Evolutionary conservation across 2,888 invertebrate species (phyloP), one percentile per base, ranked within the genome.

Genomic region (Diplolepis rosae): DNA sequence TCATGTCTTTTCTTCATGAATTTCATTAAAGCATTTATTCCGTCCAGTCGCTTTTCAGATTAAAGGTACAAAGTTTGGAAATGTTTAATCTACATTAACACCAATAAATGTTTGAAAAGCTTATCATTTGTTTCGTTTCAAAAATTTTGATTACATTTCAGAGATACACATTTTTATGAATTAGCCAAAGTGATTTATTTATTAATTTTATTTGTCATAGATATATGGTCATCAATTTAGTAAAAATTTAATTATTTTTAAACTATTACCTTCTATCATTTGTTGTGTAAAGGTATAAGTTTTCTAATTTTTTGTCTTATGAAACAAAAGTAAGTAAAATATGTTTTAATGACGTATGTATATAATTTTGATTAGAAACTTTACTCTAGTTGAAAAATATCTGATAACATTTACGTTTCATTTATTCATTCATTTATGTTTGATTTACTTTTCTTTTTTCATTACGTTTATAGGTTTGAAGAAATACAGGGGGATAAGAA

Each of bases 391-490:
- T 56, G 13, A 4, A 30, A 61, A 2, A n/a, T 11, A 35, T 6
- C 13, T 13, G n/a, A 35, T 11, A 56, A 11, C 18, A 18, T 11
- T 15, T 15, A 18, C 73, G 70, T 72, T 74, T 71, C 77, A 75
- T 77, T 78, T 71, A 74, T 65, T 72, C 50, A 39, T 65, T 28
- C 27, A 61, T 72, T 73, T 72, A 70, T 78, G 68, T 79, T 79
- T 77, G 71, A 80, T 77, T 82, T 81, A 80, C 76, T 82, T 83
- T 80, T 81, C 80, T 81, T 85, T 81, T 84, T 85, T 80, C 84
- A 82, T 87, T 85, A 77, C 84, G 80, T 87, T 85, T 87, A 73
- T 88, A 88, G 88, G 87, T 85, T 86, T 80, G 80, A 83, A 82
- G 85, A 85, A 80, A 80, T 85, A 80, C 82, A 85, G 71, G 88